Evolutionary conservation across 2,113 vertebrate species (phyloP).

Genomic region (Glaucidium brasilianum): DNA sequence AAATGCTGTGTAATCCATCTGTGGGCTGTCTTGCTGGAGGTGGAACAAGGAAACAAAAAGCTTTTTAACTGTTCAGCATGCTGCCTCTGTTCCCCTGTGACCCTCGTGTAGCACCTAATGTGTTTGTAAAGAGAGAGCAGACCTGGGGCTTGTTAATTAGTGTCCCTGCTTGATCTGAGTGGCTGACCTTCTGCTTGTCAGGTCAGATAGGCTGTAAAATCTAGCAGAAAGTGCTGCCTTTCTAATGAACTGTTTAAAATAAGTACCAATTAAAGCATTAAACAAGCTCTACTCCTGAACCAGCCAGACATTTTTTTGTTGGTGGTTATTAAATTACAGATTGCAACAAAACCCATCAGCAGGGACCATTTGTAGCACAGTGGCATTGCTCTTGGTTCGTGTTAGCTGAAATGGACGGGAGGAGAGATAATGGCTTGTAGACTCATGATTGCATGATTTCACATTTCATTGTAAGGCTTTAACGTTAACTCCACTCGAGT

Average conservation of each 20-base stretch:
- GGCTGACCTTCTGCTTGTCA: not conserved
- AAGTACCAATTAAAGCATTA: conserved; percentile 70
- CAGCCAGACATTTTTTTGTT: not conserved
- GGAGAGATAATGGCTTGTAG: not conserved
- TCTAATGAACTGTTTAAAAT: conserved; percentile 66
- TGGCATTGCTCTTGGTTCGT: not conserved
- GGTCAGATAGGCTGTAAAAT: conserved; percentile 31
- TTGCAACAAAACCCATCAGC: not conserved
- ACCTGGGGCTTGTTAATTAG: conserved; percentile 38
- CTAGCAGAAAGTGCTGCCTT: conserved; percentile 41
- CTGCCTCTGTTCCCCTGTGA: not conserved
- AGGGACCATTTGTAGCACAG: not conserved
- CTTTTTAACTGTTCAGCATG: not conserved
- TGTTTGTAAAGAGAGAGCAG: not conserved
- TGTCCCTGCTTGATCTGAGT: not conserved
- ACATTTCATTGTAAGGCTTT: not conserved
- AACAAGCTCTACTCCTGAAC: not conserved
- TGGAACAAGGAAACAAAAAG: not conserved
- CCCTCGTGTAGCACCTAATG: not conserved
- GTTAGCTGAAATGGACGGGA: not conserved
- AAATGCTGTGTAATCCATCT: not conserved
- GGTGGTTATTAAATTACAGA: conserved; percentile 35
- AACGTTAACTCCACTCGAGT: accelerated
- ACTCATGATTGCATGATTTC: not conserved
- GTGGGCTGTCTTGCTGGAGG: not conserved